Evolutionary conservation across 2,113 vertebrate genomes (phyloP), one percentile per base, ranked within the genome.

Genomic region (Mustela lutreola): DNA sequence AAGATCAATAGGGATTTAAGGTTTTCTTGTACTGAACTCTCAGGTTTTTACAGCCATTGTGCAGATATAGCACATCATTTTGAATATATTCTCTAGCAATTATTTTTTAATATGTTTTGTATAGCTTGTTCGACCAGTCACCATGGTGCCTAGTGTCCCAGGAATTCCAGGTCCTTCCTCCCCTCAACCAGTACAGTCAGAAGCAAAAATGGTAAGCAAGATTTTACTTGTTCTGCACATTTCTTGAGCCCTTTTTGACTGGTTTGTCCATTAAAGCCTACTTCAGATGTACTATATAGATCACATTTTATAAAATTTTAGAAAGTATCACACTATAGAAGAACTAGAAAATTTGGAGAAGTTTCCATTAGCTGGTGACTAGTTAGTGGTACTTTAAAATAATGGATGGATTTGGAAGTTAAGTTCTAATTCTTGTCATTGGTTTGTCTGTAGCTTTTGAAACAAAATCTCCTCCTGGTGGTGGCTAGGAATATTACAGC

Each of bases 81-180:
- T 90, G 24, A 87, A 89, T 95, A 80, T 95, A 85, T 89, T 92
- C 11, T 95, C 58, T 88, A 75, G 79, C 80, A 97, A 31, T 89
- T 93, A 76, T 53, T 92, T 97, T 98, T 98, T 92, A 97, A 97
- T 98, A 92, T 97, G 98, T 98, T 96, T 98, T 98, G 95, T 97
- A 98, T 99, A 99, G 99, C 99, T 99, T 98, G 99, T 99, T 99
- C 99, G 99, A 99, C 99, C 99, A 98, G 99, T 99, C 99, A 99
- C 99, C 99, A 98, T 99, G 99, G 99, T 99, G 99, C 99, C 99
- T 99, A 99, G 99, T 98, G 99, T 99, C 98, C 99, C 99, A 97
- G 99, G 99, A 98, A 99, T 99, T 98, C 99, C 99, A 98, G 99
- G 99, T 98, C 99, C 99, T 98, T 99, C 99, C 84, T 99, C 99